Percentiles rank a stretch among this genome's conserved stretches.
Conservation (phyloP, 2,888 invertebrate species). For the Morpho deidamia region DNA sequence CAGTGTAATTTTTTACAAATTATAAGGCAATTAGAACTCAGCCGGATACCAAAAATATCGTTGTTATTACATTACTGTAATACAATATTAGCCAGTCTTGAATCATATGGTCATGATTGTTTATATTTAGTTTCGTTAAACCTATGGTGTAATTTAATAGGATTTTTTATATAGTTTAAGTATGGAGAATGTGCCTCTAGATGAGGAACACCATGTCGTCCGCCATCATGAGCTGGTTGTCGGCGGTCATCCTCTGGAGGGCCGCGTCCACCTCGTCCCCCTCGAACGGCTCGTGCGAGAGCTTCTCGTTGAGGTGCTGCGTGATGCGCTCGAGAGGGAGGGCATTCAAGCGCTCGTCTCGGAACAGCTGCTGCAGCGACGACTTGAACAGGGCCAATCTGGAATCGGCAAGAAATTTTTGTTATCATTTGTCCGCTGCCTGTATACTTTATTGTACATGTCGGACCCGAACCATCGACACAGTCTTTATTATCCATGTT, state of each 20-base stretch:
- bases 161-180: background rate
- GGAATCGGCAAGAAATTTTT: conserved; percentile 12
- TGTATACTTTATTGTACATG: no score
- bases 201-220: conserved; percentile 91
- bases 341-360: conserved; percentile 86
- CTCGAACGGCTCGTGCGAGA: conserved; percentile 77
- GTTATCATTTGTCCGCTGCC: no score
- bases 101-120: no score
- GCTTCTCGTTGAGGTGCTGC: conserved; percentile 81
- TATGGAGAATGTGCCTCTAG: conserved; percentile 2
- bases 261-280: conserved; percentile 87
- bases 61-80: no score
- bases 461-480: no score
- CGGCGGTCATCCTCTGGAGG: conserved; percentile 89
- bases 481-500: no score
- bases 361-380: conserved; percentile 86
- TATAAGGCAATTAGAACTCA: no score
- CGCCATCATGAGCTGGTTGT: conserved; percentile 94
- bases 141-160: no score
- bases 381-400: conserved; percentile 84
- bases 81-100: no score
- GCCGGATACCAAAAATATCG: no score
- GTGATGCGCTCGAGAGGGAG: conserved; percentile 82
- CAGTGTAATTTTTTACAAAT: no score
- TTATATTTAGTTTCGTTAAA: no score